These are phyloP conservation scores for Amiota communis DNA, from an alignment of 2,888 invertebrate genomes.

Conservation along the genomic window DNA sequence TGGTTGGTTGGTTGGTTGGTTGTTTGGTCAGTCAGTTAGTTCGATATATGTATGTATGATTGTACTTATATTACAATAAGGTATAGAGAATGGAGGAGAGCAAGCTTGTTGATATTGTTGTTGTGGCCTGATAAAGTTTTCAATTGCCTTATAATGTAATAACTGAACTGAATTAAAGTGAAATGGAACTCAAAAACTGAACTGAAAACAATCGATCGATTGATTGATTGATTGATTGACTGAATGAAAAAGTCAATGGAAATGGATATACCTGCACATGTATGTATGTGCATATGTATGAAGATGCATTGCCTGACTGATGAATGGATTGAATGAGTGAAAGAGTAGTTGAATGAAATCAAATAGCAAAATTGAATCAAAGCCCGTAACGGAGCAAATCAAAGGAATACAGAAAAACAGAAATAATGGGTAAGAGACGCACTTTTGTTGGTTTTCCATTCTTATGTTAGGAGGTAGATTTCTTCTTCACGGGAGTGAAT, in stretches of 20 bases:
- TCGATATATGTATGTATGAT: too few relatives aligned
- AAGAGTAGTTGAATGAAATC: too few relatives aligned
- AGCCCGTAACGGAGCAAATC: too few relatives aligned
- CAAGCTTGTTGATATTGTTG: too few relatives aligned
- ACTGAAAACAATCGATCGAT: conserved; percentile 41
- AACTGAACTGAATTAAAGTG: background rate
- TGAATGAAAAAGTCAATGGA: background rate
- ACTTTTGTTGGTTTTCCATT: background rate
- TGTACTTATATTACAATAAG: too few relatives aligned
- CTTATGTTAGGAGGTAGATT: background rate
- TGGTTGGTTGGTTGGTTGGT: background rate
- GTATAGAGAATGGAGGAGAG: too few relatives aligned
- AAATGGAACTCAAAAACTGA: background rate
- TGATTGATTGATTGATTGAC: conserved; percentile 45
- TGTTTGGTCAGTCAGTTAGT: too few relatives aligned
- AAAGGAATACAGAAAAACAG: background rate
- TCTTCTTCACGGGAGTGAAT: too few relatives aligned
- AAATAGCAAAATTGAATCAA: too few relatives aligned
- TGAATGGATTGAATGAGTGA: conserved; percentile 28
- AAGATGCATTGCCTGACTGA: conserved; percentile 40
- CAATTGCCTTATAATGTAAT: conserved; percentile 31
- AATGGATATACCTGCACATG: background rate
- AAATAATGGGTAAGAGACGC: background rate
- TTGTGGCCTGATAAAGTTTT: conserved; percentile 21
- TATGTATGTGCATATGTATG: conserved; percentile 37